These are phyloP conservation scores for Ferrisia virgata DNA, from an alignment of 2,888 invertebrate genomes.

Conservation along the genomic window DNA sequence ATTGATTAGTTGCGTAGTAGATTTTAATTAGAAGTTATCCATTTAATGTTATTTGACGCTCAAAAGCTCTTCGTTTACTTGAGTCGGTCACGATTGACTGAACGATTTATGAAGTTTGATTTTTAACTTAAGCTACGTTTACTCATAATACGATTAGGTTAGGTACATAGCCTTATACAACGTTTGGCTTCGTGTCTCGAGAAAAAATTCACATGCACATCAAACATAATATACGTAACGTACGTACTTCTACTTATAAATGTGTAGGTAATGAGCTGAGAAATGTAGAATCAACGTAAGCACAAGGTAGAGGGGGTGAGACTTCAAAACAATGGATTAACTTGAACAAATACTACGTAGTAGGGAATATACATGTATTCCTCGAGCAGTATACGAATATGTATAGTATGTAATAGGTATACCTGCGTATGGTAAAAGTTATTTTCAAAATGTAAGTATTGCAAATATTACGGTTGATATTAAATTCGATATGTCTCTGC, in stretches of 20 bases:
- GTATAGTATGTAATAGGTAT: too few species aligned
- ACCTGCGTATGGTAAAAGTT: too few species aligned
- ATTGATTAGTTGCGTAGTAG: neutral
- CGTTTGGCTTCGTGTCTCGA: neutral
- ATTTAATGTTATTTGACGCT: neutral
- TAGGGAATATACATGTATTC: neutral
- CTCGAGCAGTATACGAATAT: neutral
- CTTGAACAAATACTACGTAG: neutral
- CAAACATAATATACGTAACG: too few species aligned
- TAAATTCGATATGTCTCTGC: too few species aligned
- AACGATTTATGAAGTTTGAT: neutral
- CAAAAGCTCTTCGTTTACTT: neutral
- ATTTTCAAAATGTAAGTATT: too few species aligned
- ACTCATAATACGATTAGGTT: neutral
- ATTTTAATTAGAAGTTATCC: neutral
- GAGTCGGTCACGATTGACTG: neutral
- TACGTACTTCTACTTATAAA: too few species aligned
- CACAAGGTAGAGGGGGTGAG: neutral
- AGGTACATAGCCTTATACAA: neutral
- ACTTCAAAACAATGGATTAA: neutral
- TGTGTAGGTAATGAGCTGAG: too few species aligned
- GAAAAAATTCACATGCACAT: neutral
- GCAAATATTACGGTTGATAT: too few species aligned
- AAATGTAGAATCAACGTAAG: too few species aligned
- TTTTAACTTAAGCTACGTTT: neutral